phyloP scores from a whole-genome alignment of 2,797 vertebrate species.

The Lepilemur septentrionalis region DNA sequence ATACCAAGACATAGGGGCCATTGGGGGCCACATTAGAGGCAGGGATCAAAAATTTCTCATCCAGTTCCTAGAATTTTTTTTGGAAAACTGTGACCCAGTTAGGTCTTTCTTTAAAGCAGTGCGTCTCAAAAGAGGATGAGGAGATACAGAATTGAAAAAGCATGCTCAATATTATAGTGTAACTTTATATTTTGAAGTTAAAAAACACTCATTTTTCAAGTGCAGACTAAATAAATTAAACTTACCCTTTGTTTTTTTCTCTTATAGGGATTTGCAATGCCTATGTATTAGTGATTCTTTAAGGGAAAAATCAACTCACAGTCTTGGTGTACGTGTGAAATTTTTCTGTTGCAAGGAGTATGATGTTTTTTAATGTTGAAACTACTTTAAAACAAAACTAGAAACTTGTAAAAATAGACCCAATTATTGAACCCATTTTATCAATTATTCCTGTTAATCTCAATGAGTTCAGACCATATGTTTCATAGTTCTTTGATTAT shows the following conservation, averaged over 20 bases:
- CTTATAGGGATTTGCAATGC: rapidly evolving
- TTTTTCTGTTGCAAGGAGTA: background rate
- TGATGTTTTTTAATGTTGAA: background rate
- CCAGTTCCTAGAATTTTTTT: background rate
- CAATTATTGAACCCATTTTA: background rate
- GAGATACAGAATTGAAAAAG: background rate
- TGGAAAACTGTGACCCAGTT: background rate
- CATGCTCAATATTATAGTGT: background rate
- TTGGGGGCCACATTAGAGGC: background rate
- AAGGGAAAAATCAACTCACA: background rate
- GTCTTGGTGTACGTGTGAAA: background rate
- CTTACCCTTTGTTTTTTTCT: background rate
- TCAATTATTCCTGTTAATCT: background rate
- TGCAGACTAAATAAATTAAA: background rate
- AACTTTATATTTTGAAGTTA: constrained; percentile 16
- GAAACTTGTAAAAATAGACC: background rate
- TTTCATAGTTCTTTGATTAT: background rate
- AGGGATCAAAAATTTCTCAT: background rate
- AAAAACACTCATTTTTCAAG: background rate
- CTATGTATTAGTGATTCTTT: background rate
- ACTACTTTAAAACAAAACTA: background rate
- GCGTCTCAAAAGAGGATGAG: background rate
- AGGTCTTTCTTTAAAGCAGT: background rate
- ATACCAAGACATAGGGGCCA: too few species aligned
- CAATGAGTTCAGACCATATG: background rate